Conservation (phyloP, 2,797 vertebrate species). For the Rhinoraja longicauda region DNA sequence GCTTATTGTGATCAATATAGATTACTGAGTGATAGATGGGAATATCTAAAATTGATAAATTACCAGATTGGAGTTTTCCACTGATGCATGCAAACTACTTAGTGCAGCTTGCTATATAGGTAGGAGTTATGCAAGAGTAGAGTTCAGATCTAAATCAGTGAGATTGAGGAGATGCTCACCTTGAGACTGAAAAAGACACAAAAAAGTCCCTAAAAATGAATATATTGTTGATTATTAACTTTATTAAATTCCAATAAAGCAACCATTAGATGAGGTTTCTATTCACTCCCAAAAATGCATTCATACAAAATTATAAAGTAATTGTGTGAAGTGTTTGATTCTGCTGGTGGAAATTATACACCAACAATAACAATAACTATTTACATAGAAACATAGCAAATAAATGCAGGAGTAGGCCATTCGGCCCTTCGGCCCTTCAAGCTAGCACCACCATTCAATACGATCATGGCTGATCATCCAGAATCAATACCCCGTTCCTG, state of each 20-base stretch:
- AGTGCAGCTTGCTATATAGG: constrained; percentile 56
- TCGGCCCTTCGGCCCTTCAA: too few relatives aligned
- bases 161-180: background rate
- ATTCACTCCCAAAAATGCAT: background rate
- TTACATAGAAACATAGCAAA: too few relatives aligned
- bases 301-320: background rate
- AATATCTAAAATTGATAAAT: constrained; percentile 59
- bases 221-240: background rate
- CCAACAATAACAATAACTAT: too few relatives aligned
- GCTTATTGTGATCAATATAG: constrained; percentile 50
- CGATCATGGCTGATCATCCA: too few relatives aligned
- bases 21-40: constrained; percentile 54
- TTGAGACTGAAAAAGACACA: background rate
- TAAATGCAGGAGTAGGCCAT: too few relatives aligned
- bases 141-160: background rate
- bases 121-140: constrained; percentile 42
- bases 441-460: too few relatives aligned
- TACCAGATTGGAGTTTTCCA: constrained; percentile 58
- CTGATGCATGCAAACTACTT: constrained; percentile 60
- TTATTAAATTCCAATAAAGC: background rate
- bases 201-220: background rate
- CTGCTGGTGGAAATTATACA: background rate
- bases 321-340: background rate
- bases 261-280: background rate
- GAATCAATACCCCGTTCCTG: too few relatives aligned